Evolutionary conservation across 2,888 invertebrate species (phyloP).

Genomic region (Meiosimyza decipiens): DNA sequence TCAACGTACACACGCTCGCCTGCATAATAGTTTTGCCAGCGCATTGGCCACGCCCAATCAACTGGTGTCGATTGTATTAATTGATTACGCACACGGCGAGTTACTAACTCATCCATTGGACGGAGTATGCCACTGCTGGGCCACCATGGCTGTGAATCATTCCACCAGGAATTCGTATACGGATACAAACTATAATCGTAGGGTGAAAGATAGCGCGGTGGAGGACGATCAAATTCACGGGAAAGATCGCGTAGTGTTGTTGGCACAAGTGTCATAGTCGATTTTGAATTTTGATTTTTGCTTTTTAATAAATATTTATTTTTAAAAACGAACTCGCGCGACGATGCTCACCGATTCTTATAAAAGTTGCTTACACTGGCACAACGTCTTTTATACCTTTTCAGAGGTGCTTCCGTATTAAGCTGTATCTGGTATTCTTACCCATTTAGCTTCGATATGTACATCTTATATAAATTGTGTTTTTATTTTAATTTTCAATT

Average conservation of each 20-base stretch:
- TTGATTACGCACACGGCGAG: slow-evolving; percentile 60
- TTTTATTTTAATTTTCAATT: too few relatives aligned
- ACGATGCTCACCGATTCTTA: neutral
- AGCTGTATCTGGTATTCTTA: neutral
- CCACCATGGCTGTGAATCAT: slow-evolving; percentile 56
- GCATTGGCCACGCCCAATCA: slow-evolving; percentile 59
- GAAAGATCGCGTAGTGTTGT: slow-evolving; percentile 55
- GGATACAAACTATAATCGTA: slow-evolving; percentile 56
- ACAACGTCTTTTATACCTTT: slow-evolving; percentile 27
- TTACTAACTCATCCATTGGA: slow-evolving; percentile 59
- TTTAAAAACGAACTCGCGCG: neutral
- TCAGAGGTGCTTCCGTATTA: neutral
- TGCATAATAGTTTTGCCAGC: slow-evolving; percentile 58
- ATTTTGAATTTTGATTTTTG: slow-evolving; percentile 14
- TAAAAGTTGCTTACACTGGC: neutral
- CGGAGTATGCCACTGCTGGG: slow-evolving; percentile 48
- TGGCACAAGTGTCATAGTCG: slow-evolving; percentile 57
- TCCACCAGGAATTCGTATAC: slow-evolving; percentile 51
- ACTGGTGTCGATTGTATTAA: slow-evolving; percentile 55
- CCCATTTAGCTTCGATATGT: neutral
- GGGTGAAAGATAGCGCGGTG: slow-evolving; percentile 47
- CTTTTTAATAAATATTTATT: neutral
- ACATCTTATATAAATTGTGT: slow-evolving; percentile 34
- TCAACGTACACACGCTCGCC: slow-evolving; percentile 66
- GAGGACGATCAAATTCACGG: slow-evolving; percentile 57